Base-by-base conservation (phyloP, 2,113 vertebrate species). In the Takifugu bimaculatus region DNA sequence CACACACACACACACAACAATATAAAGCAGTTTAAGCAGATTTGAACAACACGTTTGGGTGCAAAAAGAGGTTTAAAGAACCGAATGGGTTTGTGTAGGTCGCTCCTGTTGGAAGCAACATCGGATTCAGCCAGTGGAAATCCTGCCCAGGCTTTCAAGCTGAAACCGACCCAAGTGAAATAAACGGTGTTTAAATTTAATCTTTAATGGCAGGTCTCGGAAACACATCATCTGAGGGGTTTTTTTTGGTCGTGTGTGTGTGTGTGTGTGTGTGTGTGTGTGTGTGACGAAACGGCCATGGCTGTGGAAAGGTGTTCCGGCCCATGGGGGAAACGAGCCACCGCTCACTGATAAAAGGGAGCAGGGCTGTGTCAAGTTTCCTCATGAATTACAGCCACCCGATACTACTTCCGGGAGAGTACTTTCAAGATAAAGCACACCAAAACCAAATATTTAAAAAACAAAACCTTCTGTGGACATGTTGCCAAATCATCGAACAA, bases 251-350 rank as follows among this genome's bases (percentile, higher is more conserved):
- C 10, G 5, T 14, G 6, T 43, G 13, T 48, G 14, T n/a, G 14
- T 48, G 78, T 54, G 68, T 77, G 80, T 86, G 86, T 79, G 78
- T 87, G 87, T n/a, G 14, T 48, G 78, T 54, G 68, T 77, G 80
- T 86, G 86, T 79, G 78, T 87, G 87, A 90, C 81, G 85, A 87
- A 74, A 85, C 73, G 79, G 85, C 77, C 78, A 66, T 83, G 74
- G 62, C 80, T 88, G 82, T 52, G 75, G 86, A 91, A 92, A 92
- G 90, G 86, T 87, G 89, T 89, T 57, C 88, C 89, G 87, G 89
- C 79, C 65, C 20, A 67, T 52, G 74, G 54, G 58, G 79, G 72
- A 57, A 75, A 74, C 79, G 63, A 85, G 82, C 70, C 75, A 81
- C 77, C 65, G 82, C 63, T 75, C 45, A 44, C 69, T 76, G 81